A percentile compares a stretch with the other conserved stretches of the same genome.
These are phyloP conservation scores for Campaea margaritaria DNA, from an alignment of 2,888 invertebrate species.

Conservation along the genomic window DNA sequence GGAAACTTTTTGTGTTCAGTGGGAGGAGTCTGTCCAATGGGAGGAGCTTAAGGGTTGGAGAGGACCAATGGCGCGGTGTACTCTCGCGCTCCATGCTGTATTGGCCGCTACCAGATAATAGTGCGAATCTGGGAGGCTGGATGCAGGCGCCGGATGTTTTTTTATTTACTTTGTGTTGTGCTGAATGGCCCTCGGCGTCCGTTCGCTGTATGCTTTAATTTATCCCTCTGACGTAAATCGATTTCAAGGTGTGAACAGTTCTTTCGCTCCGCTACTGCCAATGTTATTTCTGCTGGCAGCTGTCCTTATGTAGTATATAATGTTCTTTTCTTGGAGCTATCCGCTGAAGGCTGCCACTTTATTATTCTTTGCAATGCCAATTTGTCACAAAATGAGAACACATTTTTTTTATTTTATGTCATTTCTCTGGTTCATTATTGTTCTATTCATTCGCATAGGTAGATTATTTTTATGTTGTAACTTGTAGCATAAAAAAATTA, in stretches of 20 bases:
- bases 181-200: constrained; percentile 69
- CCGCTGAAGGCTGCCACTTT: background rate
- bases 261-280: constrained; percentile 51
- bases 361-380: constrained; percentile 3
- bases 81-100: constrained; percentile 59
- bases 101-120: constrained; percentile 78
- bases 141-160: constrained; percentile 65
- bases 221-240: constrained; percentile 74
- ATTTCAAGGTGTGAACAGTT: constrained; percentile 73
- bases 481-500: too few relatives aligned
- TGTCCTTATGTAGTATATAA: constrained; percentile 43
- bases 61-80: constrained; percentile 60
- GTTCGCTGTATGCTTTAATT: constrained; percentile 73
- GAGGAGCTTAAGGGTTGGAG: constrained; percentile 70
- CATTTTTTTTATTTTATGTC: too few relatives aligned
- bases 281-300: constrained; percentile 43
- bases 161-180: constrained; percentile 70
- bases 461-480: too few relatives aligned
- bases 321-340: constrained; percentile 13
- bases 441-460: too few relatives aligned
- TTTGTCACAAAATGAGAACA: too few relatives aligned
- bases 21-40: constrained; percentile 81
- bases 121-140: constrained; percentile 84
- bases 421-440: too few relatives aligned
- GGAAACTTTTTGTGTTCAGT: constrained; percentile 68